These are phyloP conservation scores for Pogonus chalceus DNA, from an alignment of 1,140 invertebrate species.

Conservation along the genomic window DNA sequence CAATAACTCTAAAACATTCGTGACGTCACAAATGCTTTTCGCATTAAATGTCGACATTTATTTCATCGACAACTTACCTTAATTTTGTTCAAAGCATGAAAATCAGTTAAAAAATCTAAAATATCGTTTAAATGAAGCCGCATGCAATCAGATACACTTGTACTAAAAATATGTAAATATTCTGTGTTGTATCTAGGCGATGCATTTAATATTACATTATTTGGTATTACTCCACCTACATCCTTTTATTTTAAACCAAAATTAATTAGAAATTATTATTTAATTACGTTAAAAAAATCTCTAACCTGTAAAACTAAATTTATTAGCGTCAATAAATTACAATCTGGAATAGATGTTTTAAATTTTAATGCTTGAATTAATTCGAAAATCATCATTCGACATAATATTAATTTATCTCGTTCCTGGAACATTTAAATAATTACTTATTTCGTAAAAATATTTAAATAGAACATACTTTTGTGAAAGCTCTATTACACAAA, in stretches of 20 bases:
- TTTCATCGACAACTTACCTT: constrained; percentile 61
- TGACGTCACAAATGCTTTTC: not conserved
- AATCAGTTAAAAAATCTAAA: constrained; percentile 90
- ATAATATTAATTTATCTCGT: constrained; percentile 85
- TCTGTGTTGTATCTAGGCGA: constrained; percentile 33
- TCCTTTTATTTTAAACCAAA: constrained; percentile 43
- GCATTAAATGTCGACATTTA: too few species aligned
- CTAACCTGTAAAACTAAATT: constrained; percentile 73
- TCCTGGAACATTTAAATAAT: constrained; percentile 48
- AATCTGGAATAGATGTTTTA: constrained; percentile 85
- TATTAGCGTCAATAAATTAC: constrained; percentile 85
- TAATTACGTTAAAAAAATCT: not conserved
- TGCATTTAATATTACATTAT: constrained; percentile 32
- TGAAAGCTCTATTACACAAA: constrained; percentile 78
- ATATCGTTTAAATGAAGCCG: constrained; percentile 85
- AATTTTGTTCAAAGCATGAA: constrained; percentile 92
- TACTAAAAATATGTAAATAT: constrained; percentile 52
- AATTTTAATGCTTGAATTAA: constrained; percentile 92
- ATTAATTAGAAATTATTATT: not conserved
- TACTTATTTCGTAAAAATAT: constrained; percentile 10
- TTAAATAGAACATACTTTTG: constrained; percentile 42
- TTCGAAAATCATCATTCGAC: constrained; percentile 84
- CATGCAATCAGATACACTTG: constrained; percentile 87
- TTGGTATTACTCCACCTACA: constrained; percentile 45
- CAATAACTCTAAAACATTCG: constrained; percentile 57